These are phyloP conservation scores for Philhelius pedissequus DNA, from an alignment of 2,888 invertebrate genomes.

Conservation along the genomic window DNA sequence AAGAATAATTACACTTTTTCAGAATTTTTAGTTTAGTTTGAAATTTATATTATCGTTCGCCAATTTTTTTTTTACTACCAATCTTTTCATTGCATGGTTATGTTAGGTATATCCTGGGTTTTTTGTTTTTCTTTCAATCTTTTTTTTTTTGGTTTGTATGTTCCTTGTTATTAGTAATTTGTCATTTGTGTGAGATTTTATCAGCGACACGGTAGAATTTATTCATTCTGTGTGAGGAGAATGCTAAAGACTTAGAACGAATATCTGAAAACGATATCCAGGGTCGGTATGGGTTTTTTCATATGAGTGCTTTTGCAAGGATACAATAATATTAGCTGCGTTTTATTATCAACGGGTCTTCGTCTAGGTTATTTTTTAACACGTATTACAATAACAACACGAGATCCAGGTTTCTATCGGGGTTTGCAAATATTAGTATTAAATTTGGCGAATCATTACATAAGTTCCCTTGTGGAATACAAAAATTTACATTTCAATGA, in stretches of 20 bases:
- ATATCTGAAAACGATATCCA: background rate
- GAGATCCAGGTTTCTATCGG: too few relatives aligned
- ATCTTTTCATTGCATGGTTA: slow-evolving; percentile 14
- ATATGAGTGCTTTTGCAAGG: background rate
- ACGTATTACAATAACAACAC: too few relatives aligned
- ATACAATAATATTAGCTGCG: background rate
- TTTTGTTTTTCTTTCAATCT: background rate
- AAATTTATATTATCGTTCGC: slow-evolving; percentile 22
- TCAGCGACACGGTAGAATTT: slow-evolving; percentile 50
- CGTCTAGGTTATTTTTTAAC: too few relatives aligned
- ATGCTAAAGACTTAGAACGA: background rate
- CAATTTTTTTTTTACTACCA: slow-evolving; percentile 34
- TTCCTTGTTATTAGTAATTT: slow-evolving; percentile 51
- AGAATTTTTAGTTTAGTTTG: background rate
- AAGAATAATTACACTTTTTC: slow-evolving; percentile 48
- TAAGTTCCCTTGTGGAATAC: too few relatives aligned
- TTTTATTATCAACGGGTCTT: background rate
- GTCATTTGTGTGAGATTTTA: slow-evolving; percentile 57
- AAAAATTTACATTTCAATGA: too few relatives aligned
- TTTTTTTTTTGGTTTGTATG: background rate
- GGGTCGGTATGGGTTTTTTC: background rate
- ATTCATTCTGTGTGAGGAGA: slow-evolving; percentile 28
- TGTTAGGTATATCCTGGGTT: background rate
- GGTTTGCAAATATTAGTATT: too few relatives aligned
- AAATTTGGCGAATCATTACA: too few relatives aligned